Evolutionary conservation across 2,888 invertebrate genomes (phyloP).

Genomic region (Orthosia cruda): DNA sequence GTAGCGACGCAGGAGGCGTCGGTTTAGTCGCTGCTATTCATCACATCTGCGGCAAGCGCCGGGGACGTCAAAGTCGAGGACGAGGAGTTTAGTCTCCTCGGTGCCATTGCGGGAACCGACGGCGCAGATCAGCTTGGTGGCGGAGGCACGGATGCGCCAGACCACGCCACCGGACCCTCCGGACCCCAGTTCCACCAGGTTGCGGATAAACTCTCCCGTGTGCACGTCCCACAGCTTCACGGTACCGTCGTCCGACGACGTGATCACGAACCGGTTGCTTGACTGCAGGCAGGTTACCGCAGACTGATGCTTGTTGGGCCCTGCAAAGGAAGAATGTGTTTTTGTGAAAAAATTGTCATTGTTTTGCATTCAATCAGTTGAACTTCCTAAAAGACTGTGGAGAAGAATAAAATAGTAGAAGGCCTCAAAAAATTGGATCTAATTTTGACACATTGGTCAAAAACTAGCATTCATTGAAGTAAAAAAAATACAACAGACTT

Average conservation of each 20-base stretch:
- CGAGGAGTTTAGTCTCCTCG: conserved; percentile 99
- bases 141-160: conserved; percentile 98
- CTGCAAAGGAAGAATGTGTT: conserved; percentile 86
- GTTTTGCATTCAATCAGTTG: too few relatives aligned
- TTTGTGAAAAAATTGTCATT: neutral
- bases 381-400: too few relatives aligned
- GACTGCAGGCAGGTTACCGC: conserved; percentile 99
- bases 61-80: conserved; percentile 98
- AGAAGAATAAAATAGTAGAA: neutral
- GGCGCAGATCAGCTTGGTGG: conserved; percentile 99
- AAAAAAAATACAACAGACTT: neutral
- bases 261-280: conserved; percentile 99
- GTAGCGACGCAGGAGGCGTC: conserved; percentile 88
- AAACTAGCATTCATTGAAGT: neutral
- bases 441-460: neutral
- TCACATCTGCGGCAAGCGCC: conserved; percentile 93
- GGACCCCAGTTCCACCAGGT: conserved; percentile 98
- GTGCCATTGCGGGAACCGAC: conserved; percentile 99
- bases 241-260: conserved; percentile 99
- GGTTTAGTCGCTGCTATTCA: conserved; percentile 89
- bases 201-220: conserved; percentile 99
- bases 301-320: conserved; percentile 99
- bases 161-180: conserved; percentile 99
- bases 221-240: conserved; percentile 99
- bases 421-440: neutral